Conservation (phyloP, 1,140 invertebrate species). For the Drosophila grimshawi region DNA sequence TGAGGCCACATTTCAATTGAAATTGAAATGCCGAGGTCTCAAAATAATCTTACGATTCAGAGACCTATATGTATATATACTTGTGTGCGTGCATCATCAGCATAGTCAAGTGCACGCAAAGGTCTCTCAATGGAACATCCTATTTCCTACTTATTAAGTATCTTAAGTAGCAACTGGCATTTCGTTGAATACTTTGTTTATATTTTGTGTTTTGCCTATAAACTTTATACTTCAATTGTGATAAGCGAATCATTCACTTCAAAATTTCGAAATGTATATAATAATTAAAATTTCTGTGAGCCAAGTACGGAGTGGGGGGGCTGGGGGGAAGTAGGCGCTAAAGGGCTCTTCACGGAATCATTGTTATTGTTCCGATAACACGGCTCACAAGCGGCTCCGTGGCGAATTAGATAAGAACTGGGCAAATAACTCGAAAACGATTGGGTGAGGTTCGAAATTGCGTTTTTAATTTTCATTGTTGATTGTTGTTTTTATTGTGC, state of each 20-base stretch:
- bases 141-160: not conserved
- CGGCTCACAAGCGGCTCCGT: not conserved
- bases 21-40: constrained; percentile 40
- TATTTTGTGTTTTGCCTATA: not conserved
- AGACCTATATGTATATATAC: not conserved
- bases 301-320: not conserved
- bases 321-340: not conserved
- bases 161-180: not conserved
- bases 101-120: not conserved
- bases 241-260: not conserved
- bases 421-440: constrained; percentile 31
- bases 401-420: constrained; percentile 13
- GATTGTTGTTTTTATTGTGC: not conserved
- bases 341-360: constrained; percentile 34
- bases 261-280: not conserved
- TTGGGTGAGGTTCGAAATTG: constrained; percentile 21
- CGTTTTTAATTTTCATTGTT: constrained; percentile 12
- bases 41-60: constrained; percentile 41
- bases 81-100: not conserved
- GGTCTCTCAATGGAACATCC: not conserved
- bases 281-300: not conserved
- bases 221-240: not conserved
- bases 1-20: constrained; percentile 41
- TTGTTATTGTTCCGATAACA: constrained; percentile 24
- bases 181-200: not conserved